Evolutionary conservation across 2,888 invertebrate genomes (phyloP), one percentile per base, ranked within the genome.

Genomic region (Bugula neritina): DNA sequence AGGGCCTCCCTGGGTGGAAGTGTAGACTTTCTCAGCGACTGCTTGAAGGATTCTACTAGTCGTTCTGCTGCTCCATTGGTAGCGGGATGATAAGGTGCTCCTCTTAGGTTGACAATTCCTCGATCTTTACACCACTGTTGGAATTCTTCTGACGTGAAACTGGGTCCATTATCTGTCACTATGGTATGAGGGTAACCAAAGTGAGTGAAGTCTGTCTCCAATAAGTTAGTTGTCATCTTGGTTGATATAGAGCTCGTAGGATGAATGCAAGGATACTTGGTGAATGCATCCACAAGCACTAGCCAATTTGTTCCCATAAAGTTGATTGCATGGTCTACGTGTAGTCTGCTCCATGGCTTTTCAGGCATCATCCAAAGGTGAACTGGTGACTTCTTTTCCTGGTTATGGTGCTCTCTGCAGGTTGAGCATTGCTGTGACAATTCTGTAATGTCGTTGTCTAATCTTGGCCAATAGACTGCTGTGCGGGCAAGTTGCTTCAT

Each of bases 241-340:
- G 54, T 69, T 17, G 75, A 75, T 35, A 75, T 29, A 21, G 73
- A 71, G n/a, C 54, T 70, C 35, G 73, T 73, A 5, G 57, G 34
- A 31, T 69, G 54, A 34, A 74, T 74, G 31, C 77, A 76, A 1
- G 74, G 71, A 74, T 75, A 78, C 71, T 78, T 78, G 10, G 75
- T 75, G 55, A 76, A 69, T 0, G 76, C 75, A 63, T 79, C 77
- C 0, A 77, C 71, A 5, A 76, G 31, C 10, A 78, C 71, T 17
- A 79, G 72, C 70, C 74, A 75, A 57, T 74, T 75, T 57, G 71
- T 71, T 0, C 74, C 75, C 58, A 72, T 27, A 35, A 75, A 72
- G 54, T 73, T 76, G 23, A 75, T 77, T 17, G 77, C 78, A 71
- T 74, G 78, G 71, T 79, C 79, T 25, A 78, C 54, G 55, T 79